These are phyloP conservation scores for Karalla daura DNA, from an alignment of 2,797 vertebrate species.

Conservation along the genomic window DNA sequence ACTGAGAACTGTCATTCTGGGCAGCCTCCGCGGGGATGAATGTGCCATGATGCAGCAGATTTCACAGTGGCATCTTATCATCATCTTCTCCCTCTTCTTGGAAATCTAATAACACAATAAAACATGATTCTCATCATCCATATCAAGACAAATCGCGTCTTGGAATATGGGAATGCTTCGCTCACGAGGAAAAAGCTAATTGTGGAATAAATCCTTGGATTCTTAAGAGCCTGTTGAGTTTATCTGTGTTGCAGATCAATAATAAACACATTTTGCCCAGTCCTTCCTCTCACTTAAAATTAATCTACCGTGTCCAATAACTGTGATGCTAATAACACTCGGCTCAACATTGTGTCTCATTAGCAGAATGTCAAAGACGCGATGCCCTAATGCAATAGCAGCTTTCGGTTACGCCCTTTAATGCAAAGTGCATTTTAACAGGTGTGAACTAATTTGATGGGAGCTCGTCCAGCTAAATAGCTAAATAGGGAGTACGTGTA, in stretches of 20 bases:
- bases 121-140: neutral
- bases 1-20: neutral
- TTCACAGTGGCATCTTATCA: constrained; percentile 1
- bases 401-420: neutral
- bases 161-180: neutral
- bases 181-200: neutral
- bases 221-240: neutral
- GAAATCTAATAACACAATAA: neutral
- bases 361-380: constrained; percentile 20
- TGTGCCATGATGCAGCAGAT: neutral
- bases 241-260: constrained; percentile 28
- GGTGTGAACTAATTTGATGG: neutral
- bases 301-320: constrained; percentile 26
- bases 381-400: neutral
- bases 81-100: neutral
- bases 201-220: neutral
- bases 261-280: constrained; percentile 17
- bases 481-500: constrained; percentile 1
- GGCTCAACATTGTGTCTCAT: constrained; percentile 23
- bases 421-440: neutral
- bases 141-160: constrained; percentile 1
- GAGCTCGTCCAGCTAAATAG: neutral
- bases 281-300: constrained; percentile 22
- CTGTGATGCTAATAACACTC: constrained; percentile 18
- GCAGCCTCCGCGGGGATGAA: neutral